Percentiles rank a stretch among this genome's conserved stretches.
Evolutionary conservation across 2,797 vertebrate genomes (phyloP).

Genomic region (Vespertilio murinus): DNA sequence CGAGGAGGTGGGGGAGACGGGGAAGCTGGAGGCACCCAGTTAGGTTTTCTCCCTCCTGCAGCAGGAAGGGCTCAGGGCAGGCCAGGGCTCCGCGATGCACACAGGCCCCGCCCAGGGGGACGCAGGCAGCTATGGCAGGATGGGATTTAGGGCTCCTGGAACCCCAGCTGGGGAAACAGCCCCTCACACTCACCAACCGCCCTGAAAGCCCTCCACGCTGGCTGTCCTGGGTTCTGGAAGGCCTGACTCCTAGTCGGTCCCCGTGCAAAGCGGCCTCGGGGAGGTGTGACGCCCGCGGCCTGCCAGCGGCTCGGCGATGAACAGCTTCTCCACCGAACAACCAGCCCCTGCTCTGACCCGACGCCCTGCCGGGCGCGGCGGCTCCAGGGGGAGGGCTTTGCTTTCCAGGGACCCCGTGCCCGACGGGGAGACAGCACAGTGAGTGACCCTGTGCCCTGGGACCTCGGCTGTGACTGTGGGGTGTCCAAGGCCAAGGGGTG

Average conservation of each 20-base stretch:
- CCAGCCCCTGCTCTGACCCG: not conserved
- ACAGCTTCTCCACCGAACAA: not conserved
- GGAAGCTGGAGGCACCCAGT: too few relatives aligned
- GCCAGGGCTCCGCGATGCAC: too few relatives aligned
- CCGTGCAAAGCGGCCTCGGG: not conserved
- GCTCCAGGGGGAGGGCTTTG: too few relatives aligned
- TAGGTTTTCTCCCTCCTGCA: too few relatives aligned
- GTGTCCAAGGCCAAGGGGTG: accelerated
- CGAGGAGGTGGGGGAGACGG: too few relatives aligned
- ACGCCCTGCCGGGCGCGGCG: accelerated
- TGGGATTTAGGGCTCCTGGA: too few relatives aligned
- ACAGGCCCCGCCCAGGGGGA: too few relatives aligned
- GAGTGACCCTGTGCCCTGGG: accelerated
- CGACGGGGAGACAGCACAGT: not conserved
- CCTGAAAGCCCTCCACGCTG: not conserved
- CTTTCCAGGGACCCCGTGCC: not conserved
- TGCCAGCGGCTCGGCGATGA: accelerated
- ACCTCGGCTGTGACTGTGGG: not conserved
- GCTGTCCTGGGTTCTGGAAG: not conserved
- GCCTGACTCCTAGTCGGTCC: not conserved
- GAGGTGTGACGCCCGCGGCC: accelerated
- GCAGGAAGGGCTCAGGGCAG: too few relatives aligned
- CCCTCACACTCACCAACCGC: too few relatives aligned
- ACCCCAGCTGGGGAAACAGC: too few relatives aligned
- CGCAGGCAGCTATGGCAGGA: too few relatives aligned